Evolutionary conservation across 1,140 invertebrate species (phyloP).

Genomic region (Berghia stephanieae): DNA sequence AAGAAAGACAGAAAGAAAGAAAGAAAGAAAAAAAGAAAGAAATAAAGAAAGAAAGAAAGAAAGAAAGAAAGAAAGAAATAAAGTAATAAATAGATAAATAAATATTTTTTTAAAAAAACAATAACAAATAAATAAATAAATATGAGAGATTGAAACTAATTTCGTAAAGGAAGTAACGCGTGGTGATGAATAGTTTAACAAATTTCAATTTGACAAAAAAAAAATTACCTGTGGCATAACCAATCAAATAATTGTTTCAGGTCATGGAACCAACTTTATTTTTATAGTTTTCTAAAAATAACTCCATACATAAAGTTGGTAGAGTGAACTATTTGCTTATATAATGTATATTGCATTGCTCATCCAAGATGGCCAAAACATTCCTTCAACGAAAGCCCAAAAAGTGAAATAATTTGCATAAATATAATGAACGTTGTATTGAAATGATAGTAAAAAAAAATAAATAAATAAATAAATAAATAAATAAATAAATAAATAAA

Average conservation of each 20-base stretch:
- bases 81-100: neutral
- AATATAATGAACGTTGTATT: constrained; percentile 10
- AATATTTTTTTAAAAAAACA: neutral
- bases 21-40: neutral
- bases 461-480: neutral
- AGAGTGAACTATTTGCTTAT: neutral
- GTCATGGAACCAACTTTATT: too few relatives aligned
- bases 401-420: neutral
- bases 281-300: too few relatives aligned
- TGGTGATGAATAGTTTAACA: neutral
- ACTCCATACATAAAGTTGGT: neutral
- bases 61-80: neutral
- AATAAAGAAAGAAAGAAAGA: neutral
- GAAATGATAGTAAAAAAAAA: neutral
- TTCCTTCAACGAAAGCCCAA: too few relatives aligned
- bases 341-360: neutral
- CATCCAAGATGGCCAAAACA: neutral
- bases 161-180: neutral
- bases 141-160: neutral
- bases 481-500: neutral
- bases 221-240: too few relatives aligned
- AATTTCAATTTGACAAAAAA: too few relatives aligned
- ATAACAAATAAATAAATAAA: neutral
- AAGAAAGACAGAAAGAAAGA: too few relatives aligned
- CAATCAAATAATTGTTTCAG: too few relatives aligned